Percentiles rank a stretch among this genome's conserved stretches.
Conservation (phyloP, 2,797 vertebrate genomes). For the Cynopterus sphinx region DNA sequence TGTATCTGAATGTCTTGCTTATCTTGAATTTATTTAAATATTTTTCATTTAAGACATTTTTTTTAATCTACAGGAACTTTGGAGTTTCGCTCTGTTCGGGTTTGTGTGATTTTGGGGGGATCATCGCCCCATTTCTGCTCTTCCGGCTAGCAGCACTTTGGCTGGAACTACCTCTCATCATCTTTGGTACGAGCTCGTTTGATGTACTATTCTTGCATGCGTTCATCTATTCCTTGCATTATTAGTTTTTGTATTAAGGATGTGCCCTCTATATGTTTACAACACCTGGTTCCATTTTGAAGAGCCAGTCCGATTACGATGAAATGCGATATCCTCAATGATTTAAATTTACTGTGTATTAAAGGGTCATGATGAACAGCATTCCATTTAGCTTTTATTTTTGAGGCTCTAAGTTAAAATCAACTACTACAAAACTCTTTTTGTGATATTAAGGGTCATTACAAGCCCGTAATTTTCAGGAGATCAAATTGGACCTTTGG, state of each 20-base stretch:
- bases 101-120: slow-evolving; percentile 88
- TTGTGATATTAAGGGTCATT: background rate
- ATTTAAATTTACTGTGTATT: background rate
- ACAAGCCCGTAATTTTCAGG: background rate
- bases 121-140: slow-evolving; percentile 87
- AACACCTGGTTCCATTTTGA: background rate
- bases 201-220: background rate
- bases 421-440: background rate
- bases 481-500: background rate
- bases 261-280: background rate
- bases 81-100: slow-evolving; percentile 88
- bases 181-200: slow-evolving; percentile 85
- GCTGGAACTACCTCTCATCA: slow-evolving; percentile 88
- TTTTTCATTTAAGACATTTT: slow-evolving; percentile 37
- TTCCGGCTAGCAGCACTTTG: slow-evolving; percentile 86
- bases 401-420: background rate
- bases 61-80: slow-evolving; percentile 85
- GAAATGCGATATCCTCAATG: background rate
- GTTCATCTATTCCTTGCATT: background rate
- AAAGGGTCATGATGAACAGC: background rate
- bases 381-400: background rate
- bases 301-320: background rate
- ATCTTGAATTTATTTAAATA: background rate
- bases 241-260: background rate
- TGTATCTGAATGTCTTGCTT: background rate